Evolutionary conservation across 1,140 invertebrate genomes (phyloP), one percentile per base, ranked within the genome.

Genomic region (Macrosteles quadrilineatus): DNA sequence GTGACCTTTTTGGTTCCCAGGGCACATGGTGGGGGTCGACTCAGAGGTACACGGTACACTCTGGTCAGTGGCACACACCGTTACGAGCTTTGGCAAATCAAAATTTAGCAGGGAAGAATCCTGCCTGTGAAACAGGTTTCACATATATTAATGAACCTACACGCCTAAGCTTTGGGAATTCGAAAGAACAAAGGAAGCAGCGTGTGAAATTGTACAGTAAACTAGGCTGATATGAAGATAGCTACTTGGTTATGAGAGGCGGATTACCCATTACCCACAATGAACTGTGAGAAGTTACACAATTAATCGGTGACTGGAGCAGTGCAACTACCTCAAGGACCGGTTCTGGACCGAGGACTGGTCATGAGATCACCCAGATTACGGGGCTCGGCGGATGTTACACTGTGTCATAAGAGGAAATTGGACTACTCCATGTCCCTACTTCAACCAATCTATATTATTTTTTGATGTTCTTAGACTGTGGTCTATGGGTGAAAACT

Each of bases 1-100:
- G 63, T 66, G 63, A 66, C 63, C 63, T 66, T 66, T 59, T 66
- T 66, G 63, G 40, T 66, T 66, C 63, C 40, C 63, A 66, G 32
- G 63, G 36, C 12, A 23, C n/a, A 30, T 43, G 27, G 63, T 45
- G 63, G 63, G 63, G 36, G 63, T 2, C 55, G 3, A 25, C 55
- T 59, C 55, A 25, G n/a, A n/a, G n/a, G n/a, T n/a, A n/a, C n/a
- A n/a, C 27, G 32, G 63, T 66, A 66, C 63, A 45, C 63, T 66
- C 63, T 27, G 55, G 21, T 59, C 27, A 59, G 55, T 59, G 55
- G 55, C 21, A 59, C 55, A 29, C 55, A 59, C 55, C 55, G 55
- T 59, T 59, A 59, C 55, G 12, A 9, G 12, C 21, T 59, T 30
- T 14, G 27, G 9, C 27, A 59, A 36, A 36, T 27, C 25, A 25